Evolutionary conservation across 2,797 vertebrate species (phyloP), one percentile per base, ranked within the genome.

Genomic region (Coregonus ussuriensis): DNA sequence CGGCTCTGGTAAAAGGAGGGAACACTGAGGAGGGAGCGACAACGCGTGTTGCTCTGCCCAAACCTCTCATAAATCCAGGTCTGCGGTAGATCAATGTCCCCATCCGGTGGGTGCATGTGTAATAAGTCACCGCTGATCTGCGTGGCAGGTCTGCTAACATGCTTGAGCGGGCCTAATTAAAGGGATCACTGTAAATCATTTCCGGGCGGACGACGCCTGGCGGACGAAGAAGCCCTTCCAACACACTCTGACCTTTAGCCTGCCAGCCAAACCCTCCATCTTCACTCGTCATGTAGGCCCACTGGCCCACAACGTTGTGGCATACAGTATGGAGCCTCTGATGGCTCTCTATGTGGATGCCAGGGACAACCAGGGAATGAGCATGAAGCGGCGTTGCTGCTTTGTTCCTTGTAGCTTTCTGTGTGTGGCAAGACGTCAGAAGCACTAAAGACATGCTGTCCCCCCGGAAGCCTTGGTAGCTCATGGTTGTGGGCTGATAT

Each of bases 161-260:
- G 83, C 89, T 86, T 84, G 74, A 83, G 79, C 14, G 15, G 77
- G 76, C 84, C n/a, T 92, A 90, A 92, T 94, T 92, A 93, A 92
- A 85, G 79, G 79, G 82, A 88, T 92, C 88, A 81, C 87, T 85
- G 81, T 89, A 87, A 86, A 89, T 90, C 81, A 91, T 91, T 21
- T 21, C 81, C 81, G 78, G 59, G 81, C 54, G 78, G 82, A 87
- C 74, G 72, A 86, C 73, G 73, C 77, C 79, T 81, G 18, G 83
- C 18, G 65, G 84, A 79, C 51, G 56, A 82, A 16, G 41, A 81
- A 18, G 41, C 63, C 72, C 52, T 13, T 85, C 84, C 80, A 25
- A 25, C 79, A 75, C 21, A 51, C 25, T 72, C 71, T 87, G 88
- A 90, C 87, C 88, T 91, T 89, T 89, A 82, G 85, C 85, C 75